Evolutionary conservation across 2,888 invertebrate species (phyloP).

Genomic region (Heterodera filipjevi): DNA sequence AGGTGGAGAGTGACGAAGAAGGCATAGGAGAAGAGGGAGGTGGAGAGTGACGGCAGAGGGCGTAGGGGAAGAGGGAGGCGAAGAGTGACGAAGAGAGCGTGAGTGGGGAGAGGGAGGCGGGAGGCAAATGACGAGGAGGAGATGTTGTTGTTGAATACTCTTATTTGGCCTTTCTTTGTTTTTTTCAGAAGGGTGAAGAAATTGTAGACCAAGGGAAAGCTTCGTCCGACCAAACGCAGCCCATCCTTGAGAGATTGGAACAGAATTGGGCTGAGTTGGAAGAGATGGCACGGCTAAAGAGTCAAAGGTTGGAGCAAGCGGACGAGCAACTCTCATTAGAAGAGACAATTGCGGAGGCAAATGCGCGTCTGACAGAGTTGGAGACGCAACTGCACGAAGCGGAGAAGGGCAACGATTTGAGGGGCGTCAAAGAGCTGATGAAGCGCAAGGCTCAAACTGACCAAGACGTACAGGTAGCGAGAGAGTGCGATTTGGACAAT

Average conservation of each 20-base stretch:
- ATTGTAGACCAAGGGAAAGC: not conserved
- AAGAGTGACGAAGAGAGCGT: no score
- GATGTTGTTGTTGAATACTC: no score
- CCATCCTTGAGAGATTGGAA: constrained; percentile 14
- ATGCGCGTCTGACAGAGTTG: constrained; percentile 83
- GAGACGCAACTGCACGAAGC: constrained; percentile 76
- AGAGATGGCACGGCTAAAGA: constrained; percentile 72
- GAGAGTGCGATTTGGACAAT: not conserved
- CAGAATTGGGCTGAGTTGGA: constrained; percentile 79
- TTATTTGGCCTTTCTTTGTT: no score
- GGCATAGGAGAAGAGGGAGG: no score
- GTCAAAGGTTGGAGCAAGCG: constrained; percentile 51
- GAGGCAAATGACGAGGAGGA: no score
- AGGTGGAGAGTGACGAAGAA: no score
- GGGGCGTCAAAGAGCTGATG: constrained; percentile 86
- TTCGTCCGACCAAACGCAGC: not conserved
- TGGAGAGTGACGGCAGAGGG: no score
- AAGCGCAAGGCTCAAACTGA: constrained; percentile 74
- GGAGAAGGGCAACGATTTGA: constrained; percentile 79
- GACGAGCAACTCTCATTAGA: constrained; percentile 64
- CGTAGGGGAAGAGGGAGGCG: no score
- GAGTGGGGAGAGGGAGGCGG: no score
- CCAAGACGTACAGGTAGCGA: constrained; percentile 75
- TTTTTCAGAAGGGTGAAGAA: constrained; percentile 1
- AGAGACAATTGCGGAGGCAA: constrained; percentile 84